Evolutionary conservation across 2,113 vertebrate species (phyloP).

Genomic region (Syngnathus typhle): DNA sequence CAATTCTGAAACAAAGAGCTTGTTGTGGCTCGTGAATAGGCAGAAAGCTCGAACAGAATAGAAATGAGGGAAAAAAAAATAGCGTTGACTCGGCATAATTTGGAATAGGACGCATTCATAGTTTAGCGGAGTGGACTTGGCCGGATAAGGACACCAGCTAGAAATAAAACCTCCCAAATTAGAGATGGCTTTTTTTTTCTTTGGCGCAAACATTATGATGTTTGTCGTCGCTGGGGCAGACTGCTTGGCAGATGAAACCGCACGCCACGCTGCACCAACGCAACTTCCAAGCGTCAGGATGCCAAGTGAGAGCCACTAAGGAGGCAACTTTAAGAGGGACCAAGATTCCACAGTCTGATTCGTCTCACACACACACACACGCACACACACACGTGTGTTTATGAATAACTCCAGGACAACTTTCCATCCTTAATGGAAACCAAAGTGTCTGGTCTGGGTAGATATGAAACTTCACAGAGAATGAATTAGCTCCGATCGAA

Average conservation of each 20-base stretch:
- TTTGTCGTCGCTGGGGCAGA: slow-evolving; percentile 34
- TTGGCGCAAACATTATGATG: slow-evolving; percentile 30
- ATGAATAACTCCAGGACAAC: slow-evolving; percentile 1
- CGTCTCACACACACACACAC: slow-evolving; percentile 7
- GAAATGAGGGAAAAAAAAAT: background rate
- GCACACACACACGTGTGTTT: no score
- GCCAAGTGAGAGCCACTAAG: slow-evolving; percentile 46
- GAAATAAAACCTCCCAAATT: slow-evolving; percentile 48
- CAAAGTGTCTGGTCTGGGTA: slow-evolving; percentile 41
- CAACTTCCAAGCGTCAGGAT: slow-evolving; percentile 31
- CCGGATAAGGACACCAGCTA: slow-evolving; percentile 17
- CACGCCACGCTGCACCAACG: slow-evolving; percentile 40
- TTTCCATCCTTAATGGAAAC: slow-evolving; percentile 45
- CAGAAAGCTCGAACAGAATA: slow-evolving; percentile 24
- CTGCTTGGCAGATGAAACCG: slow-evolving; percentile 47
- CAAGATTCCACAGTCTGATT: slow-evolving; percentile 24
- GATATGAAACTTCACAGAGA: slow-evolving; percentile 47
- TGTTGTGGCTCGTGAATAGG: slow-evolving; percentile 5
- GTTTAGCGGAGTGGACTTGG: slow-evolving; percentile 7
- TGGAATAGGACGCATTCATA: slow-evolving; percentile 17
- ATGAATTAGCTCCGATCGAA: slow-evolving; percentile 60
- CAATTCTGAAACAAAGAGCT: slow-evolving; percentile 48
- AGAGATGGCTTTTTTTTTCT: slow-evolving; percentile 32
- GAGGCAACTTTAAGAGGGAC: slow-evolving; percentile 38
- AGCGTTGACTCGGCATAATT: no score